phyloP scores from a whole-genome alignment of 2,888 invertebrate genomes.

The Panorpa germanica region DNA sequence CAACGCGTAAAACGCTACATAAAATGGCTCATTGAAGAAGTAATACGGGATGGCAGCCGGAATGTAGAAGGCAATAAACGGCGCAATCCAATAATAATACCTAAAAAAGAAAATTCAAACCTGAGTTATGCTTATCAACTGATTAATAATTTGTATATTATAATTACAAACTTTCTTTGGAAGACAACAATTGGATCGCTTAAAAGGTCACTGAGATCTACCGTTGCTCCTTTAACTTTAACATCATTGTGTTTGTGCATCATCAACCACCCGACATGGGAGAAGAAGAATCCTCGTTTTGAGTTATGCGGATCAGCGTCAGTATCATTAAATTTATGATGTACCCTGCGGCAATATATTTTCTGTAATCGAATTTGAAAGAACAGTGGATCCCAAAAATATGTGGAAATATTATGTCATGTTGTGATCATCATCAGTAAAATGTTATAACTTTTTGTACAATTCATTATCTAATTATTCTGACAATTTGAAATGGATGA shows the following conservation, averaged over 20 bases:
- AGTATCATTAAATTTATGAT: constrained; percentile 67
- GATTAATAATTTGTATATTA: too few relatives aligned
- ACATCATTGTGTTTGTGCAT: constrained; percentile 66
- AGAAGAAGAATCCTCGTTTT: too few relatives aligned
- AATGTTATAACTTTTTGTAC: too few relatives aligned
- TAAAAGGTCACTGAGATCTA: constrained; percentile 63
- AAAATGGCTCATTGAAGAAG: constrained; percentile 55
- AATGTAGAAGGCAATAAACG: constrained; percentile 55
- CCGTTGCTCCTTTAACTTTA: constrained; percentile 46
- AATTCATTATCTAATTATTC: too few relatives aligned
- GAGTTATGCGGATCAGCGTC: constrained; percentile 73
- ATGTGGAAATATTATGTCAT: too few relatives aligned
- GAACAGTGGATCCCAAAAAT: too few relatives aligned
- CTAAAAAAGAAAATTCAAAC: too few relatives aligned
- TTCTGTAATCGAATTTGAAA: too few relatives aligned
- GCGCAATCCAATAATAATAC: constrained; percentile 49
- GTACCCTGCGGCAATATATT: constrained; percentile 36
- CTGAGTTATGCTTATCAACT: too few relatives aligned
- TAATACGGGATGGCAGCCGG: constrained; percentile 62
- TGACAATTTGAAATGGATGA: too few relatives aligned
- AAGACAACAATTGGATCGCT: constrained; percentile 61
- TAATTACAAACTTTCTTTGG: constrained; percentile 47
- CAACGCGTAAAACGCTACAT: constrained; percentile 57
- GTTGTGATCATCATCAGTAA: too few relatives aligned
- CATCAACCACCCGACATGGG: too few relatives aligned